phyloP scores from a whole-genome alignment of 2,888 invertebrate species.

The Parnassius smintheus region DNA sequence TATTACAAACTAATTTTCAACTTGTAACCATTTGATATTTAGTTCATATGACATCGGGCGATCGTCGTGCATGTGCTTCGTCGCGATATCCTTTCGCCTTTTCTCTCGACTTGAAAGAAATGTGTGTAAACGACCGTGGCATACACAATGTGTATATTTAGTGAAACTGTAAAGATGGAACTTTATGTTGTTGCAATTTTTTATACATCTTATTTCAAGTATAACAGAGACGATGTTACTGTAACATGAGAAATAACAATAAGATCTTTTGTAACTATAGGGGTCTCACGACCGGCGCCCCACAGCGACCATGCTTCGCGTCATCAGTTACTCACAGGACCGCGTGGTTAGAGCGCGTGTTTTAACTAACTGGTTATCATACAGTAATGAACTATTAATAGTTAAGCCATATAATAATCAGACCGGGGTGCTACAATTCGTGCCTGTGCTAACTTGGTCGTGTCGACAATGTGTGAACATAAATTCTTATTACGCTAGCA shows the following conservation, averaged over 20 bases:
- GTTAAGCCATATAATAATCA: conserved; percentile 39
- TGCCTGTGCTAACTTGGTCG: conserved; percentile 43
- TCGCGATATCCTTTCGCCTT: conserved; percentile 71
- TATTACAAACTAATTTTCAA: too few species aligned
- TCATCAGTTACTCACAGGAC: conserved; percentile 55
- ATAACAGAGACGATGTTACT: conserved; percentile 25
- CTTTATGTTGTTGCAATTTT: conserved; percentile 23
- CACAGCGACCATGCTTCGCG: conserved; percentile 45
- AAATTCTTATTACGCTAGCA: conserved; percentile 39
- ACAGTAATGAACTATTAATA: conserved; percentile 45
- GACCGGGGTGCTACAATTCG: conserved; percentile 42
- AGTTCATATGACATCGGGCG: conserved; percentile 12
- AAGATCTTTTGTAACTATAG: conserved; percentile 39
- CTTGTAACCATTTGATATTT: conserved; percentile 7
- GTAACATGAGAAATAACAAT: conserved; percentile 27
- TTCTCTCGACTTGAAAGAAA: conserved; percentile 70
- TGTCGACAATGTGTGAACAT: conserved; percentile 40
- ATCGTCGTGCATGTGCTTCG: conserved; percentile 39
- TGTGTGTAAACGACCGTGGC: conserved; percentile 68
- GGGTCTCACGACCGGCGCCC: conserved; percentile 46
- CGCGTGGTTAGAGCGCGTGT: conserved; percentile 42
- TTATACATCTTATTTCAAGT: conserved; percentile 26
- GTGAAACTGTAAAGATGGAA: conserved; percentile 42
- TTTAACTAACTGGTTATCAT: conserved; percentile 36
- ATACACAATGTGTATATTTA: conserved; percentile 62